Base-by-base conservation (phyloP, 92 coral and sea anemone species). In the Zoanthus gigantus region DNA sequence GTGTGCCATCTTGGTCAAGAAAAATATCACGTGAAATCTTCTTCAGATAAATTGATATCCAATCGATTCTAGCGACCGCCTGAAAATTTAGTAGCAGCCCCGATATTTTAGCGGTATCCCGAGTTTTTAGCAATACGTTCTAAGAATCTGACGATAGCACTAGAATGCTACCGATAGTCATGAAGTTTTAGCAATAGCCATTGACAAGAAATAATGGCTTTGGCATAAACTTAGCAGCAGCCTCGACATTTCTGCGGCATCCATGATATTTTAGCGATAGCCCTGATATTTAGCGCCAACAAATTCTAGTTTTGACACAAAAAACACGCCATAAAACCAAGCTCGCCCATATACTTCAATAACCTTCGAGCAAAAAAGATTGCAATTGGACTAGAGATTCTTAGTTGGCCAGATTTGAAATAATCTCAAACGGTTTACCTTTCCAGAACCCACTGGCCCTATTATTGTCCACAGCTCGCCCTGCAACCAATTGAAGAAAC, bases 381-480 rank as follows among this genome's bases (percentile, higher is more conserved):
- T 37, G 42, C 42, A 2, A 37, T 37, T 37, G 42, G 42, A 37
- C 42, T 37, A 37, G 42, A 37, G 42, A 37, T 37, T 37, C 2
- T 37, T 23, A 23, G 23, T 23, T 23, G 23, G 23, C 23, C 23
- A 23, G 23, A 23, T 23, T 23, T 34, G 42, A 34, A 34, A 34
- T 34, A 0, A 34, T 3, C 42, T 34, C 71, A n/a, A 78, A 6
- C 17, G 0, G 18, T 23, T 57, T 85, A 97, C 99, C 96, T 97
- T 97, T 90, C 99, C 99, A 45, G 94, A 83, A 0, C 99, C 99
- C 44, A 97, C 99, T 14, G 98, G 98, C 46, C 98, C 99, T 32
- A 97, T 85, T 9, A 97, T 92, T 90, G 95, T 94, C 37, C 94
- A 90, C 34, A 97, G 95, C 52, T 97, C 99, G 2, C 99, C 96